Base-by-base conservation (phyloP, 2,888 invertebrate genomes). In the Masnerella sp. region DNA sequence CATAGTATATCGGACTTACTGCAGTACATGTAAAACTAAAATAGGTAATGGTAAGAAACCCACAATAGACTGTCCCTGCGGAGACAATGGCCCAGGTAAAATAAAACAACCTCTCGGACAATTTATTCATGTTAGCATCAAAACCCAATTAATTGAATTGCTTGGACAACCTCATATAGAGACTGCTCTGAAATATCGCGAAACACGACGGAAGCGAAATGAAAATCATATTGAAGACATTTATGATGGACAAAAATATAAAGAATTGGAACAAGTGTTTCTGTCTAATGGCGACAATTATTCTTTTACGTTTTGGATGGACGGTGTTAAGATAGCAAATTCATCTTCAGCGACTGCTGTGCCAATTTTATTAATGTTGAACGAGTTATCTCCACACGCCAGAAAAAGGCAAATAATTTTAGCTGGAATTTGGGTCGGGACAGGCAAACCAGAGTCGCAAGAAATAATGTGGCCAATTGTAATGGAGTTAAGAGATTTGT, bases 11-110 rank as follows among this genome's bases (percentile, higher is more conserved):
- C 2, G 38, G 17, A 17, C 17, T 1, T 38, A 38, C 8, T 38
- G 38, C 8, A 38, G 38, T 38, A 8, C 2, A 2, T 38, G 38
- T 17, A 17, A 38, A 38, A 17, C 12, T 7, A 38, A 38, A 15
- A 17, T 38, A 17, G 38, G 38, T 7, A 38, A 38, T 17, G 30
- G 47, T 36, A 38, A 62, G 15, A 64, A 80, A 80, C 81, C 78
- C 74, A 77, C 84, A 85, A 84, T 83, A 15, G n/a, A 30, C 34
- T 61, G 61, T 32, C n/a, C 1, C 8, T 61, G 40, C 22, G 49
- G 40, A 1, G 4, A 2, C 0, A 49, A 40, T 49, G 61, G 49
- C 1, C 61, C 49, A 18, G 14, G 8, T 8, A 59, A 25, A 22
- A 14, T 12, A 22, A 61, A 49, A 14, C 61, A 61, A 42, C 61